A percentile compares a stretch with the other conserved stretches of the same genome.
These are phyloP conservation scores for Forbesichthys agassizii DNA, from an alignment of 2,113 vertebrate species.

Conservation along the genomic window DNA sequence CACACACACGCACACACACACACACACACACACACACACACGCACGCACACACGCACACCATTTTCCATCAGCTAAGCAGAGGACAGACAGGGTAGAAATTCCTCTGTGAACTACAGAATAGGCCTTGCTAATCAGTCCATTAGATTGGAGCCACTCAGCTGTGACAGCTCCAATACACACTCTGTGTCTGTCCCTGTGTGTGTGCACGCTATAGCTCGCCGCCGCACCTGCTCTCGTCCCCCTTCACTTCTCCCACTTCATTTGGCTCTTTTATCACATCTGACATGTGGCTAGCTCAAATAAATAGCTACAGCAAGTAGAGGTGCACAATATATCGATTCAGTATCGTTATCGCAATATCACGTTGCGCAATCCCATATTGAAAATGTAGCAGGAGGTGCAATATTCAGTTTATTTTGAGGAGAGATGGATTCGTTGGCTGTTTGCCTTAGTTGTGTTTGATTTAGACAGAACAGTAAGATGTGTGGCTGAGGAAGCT, in stretches of 20 bases:
- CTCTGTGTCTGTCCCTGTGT: conserved; percentile 21
- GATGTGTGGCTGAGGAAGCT: too few relatives aligned
- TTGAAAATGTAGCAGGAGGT: too few relatives aligned
- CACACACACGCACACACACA: conserved; percentile 12
- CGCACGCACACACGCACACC: not conserved
- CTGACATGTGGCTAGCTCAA: conserved; percentile 5
- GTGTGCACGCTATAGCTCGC: not conserved
- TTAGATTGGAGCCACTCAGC: conserved; percentile 52
- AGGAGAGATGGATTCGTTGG: too few relatives aligned
- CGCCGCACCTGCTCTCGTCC: not conserved
- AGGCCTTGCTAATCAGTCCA: conserved; percentile 33
- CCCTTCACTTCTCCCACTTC: conserved; percentile 1
- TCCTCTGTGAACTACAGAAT: conserved; percentile 23
- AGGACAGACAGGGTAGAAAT: conserved; percentile 16
- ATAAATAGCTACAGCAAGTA: not conserved
- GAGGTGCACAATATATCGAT: too few relatives aligned
- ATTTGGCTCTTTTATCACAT: conserved; percentile 16
- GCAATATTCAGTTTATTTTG: too few relatives aligned
- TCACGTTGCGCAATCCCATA: too few relatives aligned
- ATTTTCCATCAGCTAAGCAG: not conserved
- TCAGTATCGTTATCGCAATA: too few relatives aligned
- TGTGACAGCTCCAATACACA: conserved; percentile 58
- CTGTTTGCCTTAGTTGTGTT: too few relatives aligned
- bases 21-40: conserved; percentile 5
- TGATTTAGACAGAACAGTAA: too few relatives aligned